Evolutionary conservation across 2,888 invertebrate species (phyloP), one percentile per base, ranked within the genome.

Genomic region (Eucera pruinosa): DNA sequence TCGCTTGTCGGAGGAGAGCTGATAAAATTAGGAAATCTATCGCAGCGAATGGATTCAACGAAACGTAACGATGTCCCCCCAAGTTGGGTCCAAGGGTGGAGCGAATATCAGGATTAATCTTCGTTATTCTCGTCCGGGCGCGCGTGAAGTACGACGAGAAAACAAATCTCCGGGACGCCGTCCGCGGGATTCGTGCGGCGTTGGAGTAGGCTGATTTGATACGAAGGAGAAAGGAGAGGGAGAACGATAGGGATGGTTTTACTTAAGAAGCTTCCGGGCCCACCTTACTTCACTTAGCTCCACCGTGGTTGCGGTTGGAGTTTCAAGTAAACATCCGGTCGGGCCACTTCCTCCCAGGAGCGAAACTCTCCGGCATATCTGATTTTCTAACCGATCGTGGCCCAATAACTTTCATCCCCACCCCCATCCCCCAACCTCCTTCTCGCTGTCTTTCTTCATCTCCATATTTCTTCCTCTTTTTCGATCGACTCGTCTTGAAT

Each of bases 271-370:
- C 84, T 84, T 86, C 83, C 84, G 83, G 50, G 84, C 79, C 81
- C 79, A 83, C 81, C 74, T 84, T 86, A 83, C 85, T 83, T 86
- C 84, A 80, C 86, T 86, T 85, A 84, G 81, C 84, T 64, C 75
- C 61, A 36, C 71, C 57, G 67, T 82, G 65, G 84, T 80, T 82
- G 82, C 81, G 85, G 85, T 84, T 86, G 73, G 83, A 86, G 86
- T 86, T 86, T 86, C 84, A 81, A 86, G 86, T 85, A 86, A 86
- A 86, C 84, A 86, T 87, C 84, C 84, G 80, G 83, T 70, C 39
- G 71, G 73, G 82, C 80, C 76, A 79, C 81, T 85, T 86, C 83
- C 86, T 84, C 64, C 71, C 69, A 66, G 57, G 52, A 78, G 79
- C 81, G 83, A 82, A 86, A 82, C 85, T 82, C 84, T 70, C 75